Evolutionary conservation across 2,797 vertebrate species (phyloP), one percentile per base, ranked within the genome.

Genomic region (Danio kyathit): DNA sequence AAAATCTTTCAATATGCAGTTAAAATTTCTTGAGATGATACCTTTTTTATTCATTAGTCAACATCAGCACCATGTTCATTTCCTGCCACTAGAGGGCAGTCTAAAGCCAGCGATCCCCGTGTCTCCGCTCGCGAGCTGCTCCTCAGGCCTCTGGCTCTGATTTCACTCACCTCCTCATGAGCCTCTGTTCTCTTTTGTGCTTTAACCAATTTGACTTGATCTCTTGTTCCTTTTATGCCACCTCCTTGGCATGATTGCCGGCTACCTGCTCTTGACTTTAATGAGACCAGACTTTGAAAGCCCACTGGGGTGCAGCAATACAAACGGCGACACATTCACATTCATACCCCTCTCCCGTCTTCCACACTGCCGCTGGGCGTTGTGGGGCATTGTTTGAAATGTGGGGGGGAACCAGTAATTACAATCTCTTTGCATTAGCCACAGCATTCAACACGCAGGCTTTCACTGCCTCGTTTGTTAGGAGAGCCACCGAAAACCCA

Each of bases 1-100:
- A 65, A 46, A 64, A 64, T 44, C 40, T 7, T 52, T 8, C 48
- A 7, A 6, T 52, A 6, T 67, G 48, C 49, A 29, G n/a, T 59
- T 61, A 7, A 14, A 14, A 29, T 29, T 6, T 14, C 6, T 51
- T 51, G 38, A 52, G 9, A 70, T 40, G 1, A 14, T 9, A 16
- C 19, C 13, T 29, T 69, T 51, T 3, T 8, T 14, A n/a, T 69
- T 69, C 6, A 70, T 54, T 40, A 60, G 29, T 29, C 29, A 59
- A 44, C n/a, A 19, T 44, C n/a, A 19, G 8, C 6, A 0, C 19
- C 16, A 4, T 43, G 2, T 17, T 43, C 46, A 67, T 8, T 8
- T 64, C n/a, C 43, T 60, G 48, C 88, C 94, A 93, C 87, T 84
- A 91, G 93, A 89, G 89, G 88, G 90, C 90, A 89, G 83, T 91